Conservation (phyloP, 2,113 vertebrate genomes). For the Rhegmatorhina hoffmannsi region DNA sequence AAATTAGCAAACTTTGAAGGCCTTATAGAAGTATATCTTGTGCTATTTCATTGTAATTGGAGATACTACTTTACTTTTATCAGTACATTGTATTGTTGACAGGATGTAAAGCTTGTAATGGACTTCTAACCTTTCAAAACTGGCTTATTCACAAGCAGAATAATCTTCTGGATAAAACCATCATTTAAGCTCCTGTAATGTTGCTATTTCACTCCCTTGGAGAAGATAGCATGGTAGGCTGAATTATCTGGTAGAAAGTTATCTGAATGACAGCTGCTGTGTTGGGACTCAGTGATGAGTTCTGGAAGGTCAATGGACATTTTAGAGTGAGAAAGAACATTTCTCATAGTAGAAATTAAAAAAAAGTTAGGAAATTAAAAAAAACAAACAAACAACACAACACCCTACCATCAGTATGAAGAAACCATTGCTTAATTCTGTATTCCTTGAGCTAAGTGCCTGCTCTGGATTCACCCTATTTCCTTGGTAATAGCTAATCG, state of each 20-base stretch:
- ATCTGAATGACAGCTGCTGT: conserved; percentile 60
- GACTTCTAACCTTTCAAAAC: conserved; percentile 40
- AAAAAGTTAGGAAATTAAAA: background rate
- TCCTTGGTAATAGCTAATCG: conserved; percentile 31
- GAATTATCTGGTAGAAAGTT: conserved; percentile 64
- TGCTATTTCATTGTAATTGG: conserved; percentile 37
- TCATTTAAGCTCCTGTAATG: conserved; percentile 11
- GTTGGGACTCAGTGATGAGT: conserved; percentile 20
- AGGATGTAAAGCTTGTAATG: conserved; percentile 44
- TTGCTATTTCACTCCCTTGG: conserved; percentile 48
- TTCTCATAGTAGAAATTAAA: conserved; percentile 32
- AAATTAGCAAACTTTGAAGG: background rate
- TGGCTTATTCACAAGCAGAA: background rate
- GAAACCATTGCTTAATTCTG: conserved; percentile 23
- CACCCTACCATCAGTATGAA: background rate
- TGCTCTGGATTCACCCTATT: conserved; percentile 34
- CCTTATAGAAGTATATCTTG: background rate
- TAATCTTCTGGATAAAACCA: conserved; percentile 29
- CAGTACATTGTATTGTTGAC: background rate
- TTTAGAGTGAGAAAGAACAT: background rate
- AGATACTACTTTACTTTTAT: conserved; percentile 46
- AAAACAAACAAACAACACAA: background rate
- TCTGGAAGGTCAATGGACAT: conserved; percentile 53
- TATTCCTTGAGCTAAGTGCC: conserved; percentile 7
- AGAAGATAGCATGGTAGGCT: conserved; percentile 65